Evolutionary conservation across 1,140 invertebrate genomes (phyloP), one percentile per base, ranked within the genome.

Genomic region (Scaptodrosophila lebanonensis): DNA sequence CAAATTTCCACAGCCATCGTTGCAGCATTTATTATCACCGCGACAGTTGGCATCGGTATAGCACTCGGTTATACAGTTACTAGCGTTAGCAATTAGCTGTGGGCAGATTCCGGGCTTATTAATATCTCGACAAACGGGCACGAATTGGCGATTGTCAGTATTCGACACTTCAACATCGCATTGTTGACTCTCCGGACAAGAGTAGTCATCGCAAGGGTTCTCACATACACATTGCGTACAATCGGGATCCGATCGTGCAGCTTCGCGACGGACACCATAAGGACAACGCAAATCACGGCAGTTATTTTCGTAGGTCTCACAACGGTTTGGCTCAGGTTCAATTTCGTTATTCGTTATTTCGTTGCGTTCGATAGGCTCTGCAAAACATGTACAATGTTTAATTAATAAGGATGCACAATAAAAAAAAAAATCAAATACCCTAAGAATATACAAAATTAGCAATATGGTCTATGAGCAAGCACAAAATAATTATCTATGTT

Each of bases 11-110:
- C 95, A 97, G 27, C 93, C 94, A 66, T 91, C 93, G 42, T 87
- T 88, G 82, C 95, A 97, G 87, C 95, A 97, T 85, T 97, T 97
- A 64, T 90, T 89, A 4, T 91, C 90, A 16, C 90, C 91, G 2
- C 89, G 76, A 86, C 95, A 97, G 66, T 97, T 94, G 0, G 93
- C 93, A 85, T 97, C 95, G n/a, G 90, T 91, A 39, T 89, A 87
- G 83, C 95, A 97, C 77, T 95, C 92, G 9, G 88, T 86, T 6
- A 90, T 89, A 77, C 95, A 96, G 38, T 87, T 53, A 49, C 49
- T 59, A 33, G 62, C 63, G 42, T 79, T 82, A 16, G 85, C 87
- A 40, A 72, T 87, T 13, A 89, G 82, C 25, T 61, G 83, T 5
- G 95, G 95, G 84, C 95, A 97, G 5, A 86, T 84, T 1, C 95